These are phyloP conservation scores for Rhea americana DNA, from an alignment of 2,113 vertebrate genomes.

Conservation along the genomic window DNA sequence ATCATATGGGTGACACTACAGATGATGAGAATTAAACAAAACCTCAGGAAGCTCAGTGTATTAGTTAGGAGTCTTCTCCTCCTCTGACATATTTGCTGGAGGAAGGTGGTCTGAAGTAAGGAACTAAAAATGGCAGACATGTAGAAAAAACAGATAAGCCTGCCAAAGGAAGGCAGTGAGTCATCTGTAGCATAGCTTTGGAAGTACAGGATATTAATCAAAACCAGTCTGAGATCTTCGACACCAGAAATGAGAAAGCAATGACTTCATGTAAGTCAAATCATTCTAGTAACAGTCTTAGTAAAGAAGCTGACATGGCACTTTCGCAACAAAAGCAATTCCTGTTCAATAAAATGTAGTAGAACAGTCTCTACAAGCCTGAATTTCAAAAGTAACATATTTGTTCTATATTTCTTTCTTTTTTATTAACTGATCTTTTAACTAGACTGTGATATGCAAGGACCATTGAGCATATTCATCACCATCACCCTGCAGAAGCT, in stretches of 20 bases:
- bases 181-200: background rate
- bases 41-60: background rate
- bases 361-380: background rate
- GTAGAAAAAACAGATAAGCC: background rate
- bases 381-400: background rate
- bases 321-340: fast-evolving
- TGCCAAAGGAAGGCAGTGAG: background rate
- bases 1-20: background rate
- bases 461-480: background rate
- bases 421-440: background rate
- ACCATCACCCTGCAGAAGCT: background rate
- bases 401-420: background rate
- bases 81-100: background rate
- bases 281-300: background rate
- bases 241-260: background rate
- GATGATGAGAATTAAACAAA: constrained; percentile 16
- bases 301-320: background rate
- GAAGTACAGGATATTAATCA: background rate
- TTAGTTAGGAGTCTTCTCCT: background rate
- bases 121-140: background rate
- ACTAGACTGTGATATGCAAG: background rate
- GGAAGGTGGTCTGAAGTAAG: background rate
- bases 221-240: background rate
- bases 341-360: background rate
- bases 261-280: background rate